phyloP scores from a whole-genome alignment of 2,113 vertebrate genomes.

The Strigops habroptila region DNA sequence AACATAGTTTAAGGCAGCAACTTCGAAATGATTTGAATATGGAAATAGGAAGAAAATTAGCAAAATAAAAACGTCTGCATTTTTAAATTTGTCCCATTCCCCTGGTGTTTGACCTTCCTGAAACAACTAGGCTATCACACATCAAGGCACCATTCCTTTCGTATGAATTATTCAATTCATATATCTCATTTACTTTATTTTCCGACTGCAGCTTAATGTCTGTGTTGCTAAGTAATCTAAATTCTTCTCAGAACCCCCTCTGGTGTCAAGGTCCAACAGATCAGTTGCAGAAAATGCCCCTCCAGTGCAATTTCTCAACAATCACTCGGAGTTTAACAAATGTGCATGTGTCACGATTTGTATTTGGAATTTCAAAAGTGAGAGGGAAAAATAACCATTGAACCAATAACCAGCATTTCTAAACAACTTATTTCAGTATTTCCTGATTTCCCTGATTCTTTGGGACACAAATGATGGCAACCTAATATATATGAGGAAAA shows the following conservation, averaged over 20 bases:
- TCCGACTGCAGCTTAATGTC: not conserved
- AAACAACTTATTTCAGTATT: not conserved
- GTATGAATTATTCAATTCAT: not conserved
- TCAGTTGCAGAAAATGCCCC: not conserved
- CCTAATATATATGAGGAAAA: not conserved
- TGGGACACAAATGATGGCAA: not conserved
- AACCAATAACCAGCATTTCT: not conserved
- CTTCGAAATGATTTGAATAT: constrained; percentile 47
- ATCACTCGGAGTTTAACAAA: not conserved
- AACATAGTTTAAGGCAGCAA: not conserved
- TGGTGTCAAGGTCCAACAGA: not conserved
- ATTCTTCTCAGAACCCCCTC: not conserved
- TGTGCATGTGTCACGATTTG: not conserved
- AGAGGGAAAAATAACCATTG: not conserved
- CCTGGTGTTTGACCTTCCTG: constrained; percentile 24
- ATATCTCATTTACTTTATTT: not conserved
- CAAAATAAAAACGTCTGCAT: constrained; percentile 39
- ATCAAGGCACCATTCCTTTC: not conserved
- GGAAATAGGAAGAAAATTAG: constrained; percentile 35
- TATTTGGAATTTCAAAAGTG: not conserved
- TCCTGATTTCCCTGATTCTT: not conserved
- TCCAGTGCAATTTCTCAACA: not conserved
- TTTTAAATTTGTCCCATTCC: constrained; percentile 14
- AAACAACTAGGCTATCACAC: not conserved
- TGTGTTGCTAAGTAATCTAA: not conserved